These are phyloP conservation scores for Zaprionus vittiger DNA, from an alignment of 1,140 invertebrate genomes.

Conservation along the genomic window DNA sequence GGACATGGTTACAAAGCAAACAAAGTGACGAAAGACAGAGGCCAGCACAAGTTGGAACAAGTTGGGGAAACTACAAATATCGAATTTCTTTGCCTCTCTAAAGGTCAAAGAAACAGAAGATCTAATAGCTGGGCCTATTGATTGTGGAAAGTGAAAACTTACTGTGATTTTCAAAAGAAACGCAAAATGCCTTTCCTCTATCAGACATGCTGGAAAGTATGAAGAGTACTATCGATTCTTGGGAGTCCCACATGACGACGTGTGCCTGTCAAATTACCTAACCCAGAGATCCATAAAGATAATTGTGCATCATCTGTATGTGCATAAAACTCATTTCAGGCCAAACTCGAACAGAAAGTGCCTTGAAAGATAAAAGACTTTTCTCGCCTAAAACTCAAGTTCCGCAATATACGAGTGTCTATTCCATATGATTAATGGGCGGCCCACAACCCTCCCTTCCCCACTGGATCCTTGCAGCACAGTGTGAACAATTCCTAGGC, in stretches of 20 bases:
- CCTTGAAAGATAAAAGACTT: neutral
- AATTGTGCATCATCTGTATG: neutral
- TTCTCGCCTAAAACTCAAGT: neutral
- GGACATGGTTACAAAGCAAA: slow-evolving; percentile 46
- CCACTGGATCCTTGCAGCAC: neutral
- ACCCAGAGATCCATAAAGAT: neutral
- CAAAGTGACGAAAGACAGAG: slow-evolving; percentile 5
- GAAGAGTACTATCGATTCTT: too few species aligned
- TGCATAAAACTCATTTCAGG: neutral
- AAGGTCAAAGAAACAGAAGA: neutral
- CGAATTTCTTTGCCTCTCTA: neutral
- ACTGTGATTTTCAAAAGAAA: too few species aligned
- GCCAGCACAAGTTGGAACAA: neutral
- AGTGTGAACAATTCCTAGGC: slow-evolving; percentile 28
- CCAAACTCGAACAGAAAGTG: neutral
- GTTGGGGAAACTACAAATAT: neutral
- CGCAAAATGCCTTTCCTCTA: too few species aligned
- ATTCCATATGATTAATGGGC: neutral
- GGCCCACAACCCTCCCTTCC: neutral
- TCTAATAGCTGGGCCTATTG: neutral
- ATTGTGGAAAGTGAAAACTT: neutral
- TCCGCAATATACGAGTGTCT: neutral
- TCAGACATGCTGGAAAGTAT: too few species aligned
- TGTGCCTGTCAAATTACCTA: neutral
- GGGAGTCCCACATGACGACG: too few species aligned